phyloP scores from a whole-genome alignment of 2,888 invertebrate species.

The Antheraea assamensis region DNA sequence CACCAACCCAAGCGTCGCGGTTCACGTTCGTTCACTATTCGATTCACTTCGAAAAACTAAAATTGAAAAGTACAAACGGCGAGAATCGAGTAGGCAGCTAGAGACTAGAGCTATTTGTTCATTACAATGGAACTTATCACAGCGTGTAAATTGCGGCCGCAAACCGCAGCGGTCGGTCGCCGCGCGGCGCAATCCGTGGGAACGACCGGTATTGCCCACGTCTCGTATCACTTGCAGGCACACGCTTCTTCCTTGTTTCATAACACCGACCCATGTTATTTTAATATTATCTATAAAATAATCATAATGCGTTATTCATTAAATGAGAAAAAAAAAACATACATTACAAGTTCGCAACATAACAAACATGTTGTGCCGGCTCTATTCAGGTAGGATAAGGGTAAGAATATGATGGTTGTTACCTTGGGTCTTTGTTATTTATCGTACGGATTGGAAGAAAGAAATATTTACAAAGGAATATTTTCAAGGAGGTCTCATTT shows the following conservation, averaged over 20 bases:
- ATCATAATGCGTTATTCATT: too few relatives aligned
- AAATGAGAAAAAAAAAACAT: too few relatives aligned
- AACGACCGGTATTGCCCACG: constrained; percentile 27
- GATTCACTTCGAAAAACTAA: background rate
- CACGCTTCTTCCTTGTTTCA: constrained; percentile 12
- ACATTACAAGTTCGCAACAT: too few relatives aligned
- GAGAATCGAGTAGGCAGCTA: constrained; percentile 25
- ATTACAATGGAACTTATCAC: constrained; percentile 23
- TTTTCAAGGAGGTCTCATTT: too few relatives aligned
- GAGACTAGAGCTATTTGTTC: constrained; percentile 19
- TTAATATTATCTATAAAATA: background rate
- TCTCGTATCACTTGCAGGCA: constrained; percentile 7
- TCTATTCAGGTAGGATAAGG: too few relatives aligned
- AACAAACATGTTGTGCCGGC: too few relatives aligned
- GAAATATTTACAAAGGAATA: too few relatives aligned
- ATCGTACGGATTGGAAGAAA: too few relatives aligned
- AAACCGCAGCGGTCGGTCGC: constrained; percentile 36
- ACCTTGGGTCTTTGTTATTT: too few relatives aligned
- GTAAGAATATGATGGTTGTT: too few relatives aligned
- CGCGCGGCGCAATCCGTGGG: constrained; percentile 36
- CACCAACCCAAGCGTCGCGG: too few relatives aligned
- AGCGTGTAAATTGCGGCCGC: constrained; percentile 30
- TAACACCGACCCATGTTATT: background rate
- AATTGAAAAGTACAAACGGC: background rate
- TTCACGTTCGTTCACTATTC: too few relatives aligned